Percentiles rank a stretch among this genome's conserved stretches.
Evolutionary conservation across 2,113 vertebrate genomes (phyloP).

Genomic region (Chloroceryle aenea): DNA sequence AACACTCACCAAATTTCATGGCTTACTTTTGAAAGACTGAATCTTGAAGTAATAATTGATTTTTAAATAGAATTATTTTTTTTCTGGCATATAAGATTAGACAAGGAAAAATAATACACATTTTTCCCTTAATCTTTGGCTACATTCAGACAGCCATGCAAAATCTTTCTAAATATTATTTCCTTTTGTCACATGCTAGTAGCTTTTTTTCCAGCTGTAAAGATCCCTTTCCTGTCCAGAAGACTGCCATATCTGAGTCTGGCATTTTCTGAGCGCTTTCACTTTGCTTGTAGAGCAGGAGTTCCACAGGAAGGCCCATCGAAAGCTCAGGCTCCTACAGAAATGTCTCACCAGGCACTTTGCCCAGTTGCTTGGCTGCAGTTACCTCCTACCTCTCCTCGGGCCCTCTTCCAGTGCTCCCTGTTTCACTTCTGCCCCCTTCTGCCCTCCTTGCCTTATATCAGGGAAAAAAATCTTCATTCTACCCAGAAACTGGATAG

Average conservation of each 20-base stretch:
- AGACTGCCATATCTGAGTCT: not conserved
- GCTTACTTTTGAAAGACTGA: not conserved
- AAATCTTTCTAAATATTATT: not conserved
- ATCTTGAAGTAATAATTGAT: not conserved
- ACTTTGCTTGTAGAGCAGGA: rapidly evolving
- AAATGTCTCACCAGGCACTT: not conserved
- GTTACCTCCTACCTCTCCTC: not conserved
- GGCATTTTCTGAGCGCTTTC: not conserved
- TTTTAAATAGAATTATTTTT: not conserved
- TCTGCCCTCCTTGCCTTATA: constrained; percentile 31
- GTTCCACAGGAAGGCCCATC: not conserved
- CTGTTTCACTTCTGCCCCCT: constrained; percentile 61
- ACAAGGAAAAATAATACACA: not conserved
- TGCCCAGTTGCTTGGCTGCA: rapidly evolving
- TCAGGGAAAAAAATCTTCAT: not conserved
- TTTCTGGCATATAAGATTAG: not conserved
- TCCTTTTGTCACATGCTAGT: not conserved
- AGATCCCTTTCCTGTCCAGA: not conserved
- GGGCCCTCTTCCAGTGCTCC: not conserved
- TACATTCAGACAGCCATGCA: not conserved
- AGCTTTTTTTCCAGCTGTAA: not conserved
- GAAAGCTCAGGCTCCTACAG: not conserved
- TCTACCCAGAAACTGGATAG: rapidly evolving
- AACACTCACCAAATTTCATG: not conserved
- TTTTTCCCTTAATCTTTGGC: not conserved